phyloP scores from a whole-genome alignment of 2,888 invertebrate genomes.

The Acanthococcus lagerstroemiae region DNA sequence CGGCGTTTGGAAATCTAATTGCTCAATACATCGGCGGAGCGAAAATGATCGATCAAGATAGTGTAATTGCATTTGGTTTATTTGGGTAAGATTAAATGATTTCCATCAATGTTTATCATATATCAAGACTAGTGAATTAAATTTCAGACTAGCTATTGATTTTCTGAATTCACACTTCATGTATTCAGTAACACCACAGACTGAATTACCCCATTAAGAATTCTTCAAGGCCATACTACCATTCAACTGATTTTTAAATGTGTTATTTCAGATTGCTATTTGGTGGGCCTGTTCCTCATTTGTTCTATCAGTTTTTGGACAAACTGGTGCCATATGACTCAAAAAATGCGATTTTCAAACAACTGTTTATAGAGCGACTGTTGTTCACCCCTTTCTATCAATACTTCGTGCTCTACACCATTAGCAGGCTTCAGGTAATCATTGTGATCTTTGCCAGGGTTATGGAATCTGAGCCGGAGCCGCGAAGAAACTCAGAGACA shows the following conservation, averaged over 20 bases:
- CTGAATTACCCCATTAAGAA: too few species aligned
- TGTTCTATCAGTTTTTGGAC: slow-evolving; percentile 58
- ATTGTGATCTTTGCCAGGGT: too few species aligned
- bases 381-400: slow-evolving; percentile 62
- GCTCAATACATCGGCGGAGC: slow-evolving; percentile 62
- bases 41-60: slow-evolving; percentile 53
- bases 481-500: too few species aligned
- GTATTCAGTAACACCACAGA: too few species aligned
- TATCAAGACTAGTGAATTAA: neutral
- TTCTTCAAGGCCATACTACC: too few species aligned
- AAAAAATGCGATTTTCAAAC: slow-evolving; percentile 45
- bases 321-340: slow-evolving; percentile 50
- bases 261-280: slow-evolving; percentile 58
- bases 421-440: slow-evolving; percentile 58
- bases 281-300: slow-evolving; percentile 69
- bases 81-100: slow-evolving; percentile 68
- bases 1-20: slow-evolving; percentile 60
- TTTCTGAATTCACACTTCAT: neutral
- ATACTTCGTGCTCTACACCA: slow-evolving; percentile 60
- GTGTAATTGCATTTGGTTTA: slow-evolving; percentile 59
- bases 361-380: slow-evolving; percentile 60
- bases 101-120: too few species aligned
- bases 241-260: too few species aligned
- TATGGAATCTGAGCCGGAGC: too few species aligned
- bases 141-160: neutral